These are phyloP conservation scores for Microtus richardsoni DNA, from an alignment of 2,113 vertebrate species.

Conservation along the genomic window DNA sequence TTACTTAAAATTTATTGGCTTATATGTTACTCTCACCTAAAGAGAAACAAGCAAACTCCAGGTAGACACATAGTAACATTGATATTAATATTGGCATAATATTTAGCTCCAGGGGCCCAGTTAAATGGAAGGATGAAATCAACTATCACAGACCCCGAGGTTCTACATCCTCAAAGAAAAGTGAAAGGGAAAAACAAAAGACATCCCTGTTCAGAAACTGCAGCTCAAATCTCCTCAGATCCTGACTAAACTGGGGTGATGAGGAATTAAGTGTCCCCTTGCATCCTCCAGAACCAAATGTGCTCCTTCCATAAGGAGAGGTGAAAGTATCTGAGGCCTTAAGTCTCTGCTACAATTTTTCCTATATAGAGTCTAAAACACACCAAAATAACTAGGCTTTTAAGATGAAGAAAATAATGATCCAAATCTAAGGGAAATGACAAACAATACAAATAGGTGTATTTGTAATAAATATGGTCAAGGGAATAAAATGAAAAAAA, in stretches of 20 bases:
- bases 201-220: background rate
- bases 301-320: background rate
- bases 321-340: background rate
- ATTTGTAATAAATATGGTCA: background rate
- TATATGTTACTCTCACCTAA: background rate
- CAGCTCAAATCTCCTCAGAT: background rate
- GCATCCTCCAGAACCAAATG: background rate
- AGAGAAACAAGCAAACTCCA: background rate
- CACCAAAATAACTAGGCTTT: background rate
- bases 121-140: constrained; percentile 21
- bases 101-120: background rate
- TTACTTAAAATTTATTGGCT: constrained; percentile 3
- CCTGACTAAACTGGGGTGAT: background rate
- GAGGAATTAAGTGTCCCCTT: background rate
- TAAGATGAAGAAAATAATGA: background rate
- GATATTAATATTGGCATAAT: background rate
- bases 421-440: constrained; percentile 21
- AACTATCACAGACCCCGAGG: background rate
- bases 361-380: background rate
- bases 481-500: background rate
- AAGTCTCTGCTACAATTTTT: background rate
- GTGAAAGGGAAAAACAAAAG: background rate
- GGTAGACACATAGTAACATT: background rate
- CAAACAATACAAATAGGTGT: background rate
- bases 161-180: background rate